These are phyloP conservation scores for Mya arenaria DNA, from an alignment of 1,140 invertebrate genomes.

Conservation along the genomic window DNA sequence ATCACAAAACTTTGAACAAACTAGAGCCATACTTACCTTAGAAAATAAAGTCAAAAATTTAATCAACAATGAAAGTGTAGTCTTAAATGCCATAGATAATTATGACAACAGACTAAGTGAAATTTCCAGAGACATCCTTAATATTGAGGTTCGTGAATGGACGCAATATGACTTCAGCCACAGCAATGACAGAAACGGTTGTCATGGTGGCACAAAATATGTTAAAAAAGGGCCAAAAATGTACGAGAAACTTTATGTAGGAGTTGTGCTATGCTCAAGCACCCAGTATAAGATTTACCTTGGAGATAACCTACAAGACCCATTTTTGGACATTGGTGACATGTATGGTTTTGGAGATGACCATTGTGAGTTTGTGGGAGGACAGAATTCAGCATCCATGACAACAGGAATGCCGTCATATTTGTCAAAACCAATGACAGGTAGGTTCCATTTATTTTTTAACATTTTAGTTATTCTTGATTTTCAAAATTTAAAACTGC, in stretches of 20 bases:
- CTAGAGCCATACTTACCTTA: constrained; percentile 12
- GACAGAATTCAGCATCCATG: background rate
- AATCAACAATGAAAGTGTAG: background rate
- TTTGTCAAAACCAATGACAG: background rate
- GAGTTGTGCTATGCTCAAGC: constrained; percentile 72
- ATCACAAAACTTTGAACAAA: background rate
- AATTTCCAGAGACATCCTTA: background rate
- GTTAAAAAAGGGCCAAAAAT: constrained; percentile 59
- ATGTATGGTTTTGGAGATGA: constrained; percentile 70
- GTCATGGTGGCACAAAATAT: constrained; percentile 67
- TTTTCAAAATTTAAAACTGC: too few species aligned
- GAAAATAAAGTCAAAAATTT: background rate
- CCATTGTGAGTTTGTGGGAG: constrained; percentile 78
- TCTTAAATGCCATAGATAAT: background rate
- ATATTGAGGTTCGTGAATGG: constrained; percentile 62
- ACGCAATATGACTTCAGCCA: constrained; percentile 68
- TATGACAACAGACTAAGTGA: background rate
- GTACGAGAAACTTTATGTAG: too few species aligned
- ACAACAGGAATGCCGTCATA: background rate
- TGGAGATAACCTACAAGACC: constrained; percentile 62
- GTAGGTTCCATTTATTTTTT: too few species aligned
- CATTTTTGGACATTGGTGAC: constrained; percentile 75
- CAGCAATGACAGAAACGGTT: constrained; percentile 61
- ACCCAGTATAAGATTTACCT: constrained; percentile 75
- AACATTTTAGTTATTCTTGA: too few species aligned